Conservation (phyloP, 2,797 vertebrate genomes). For the Arrhamphus sclerolepis region DNA sequence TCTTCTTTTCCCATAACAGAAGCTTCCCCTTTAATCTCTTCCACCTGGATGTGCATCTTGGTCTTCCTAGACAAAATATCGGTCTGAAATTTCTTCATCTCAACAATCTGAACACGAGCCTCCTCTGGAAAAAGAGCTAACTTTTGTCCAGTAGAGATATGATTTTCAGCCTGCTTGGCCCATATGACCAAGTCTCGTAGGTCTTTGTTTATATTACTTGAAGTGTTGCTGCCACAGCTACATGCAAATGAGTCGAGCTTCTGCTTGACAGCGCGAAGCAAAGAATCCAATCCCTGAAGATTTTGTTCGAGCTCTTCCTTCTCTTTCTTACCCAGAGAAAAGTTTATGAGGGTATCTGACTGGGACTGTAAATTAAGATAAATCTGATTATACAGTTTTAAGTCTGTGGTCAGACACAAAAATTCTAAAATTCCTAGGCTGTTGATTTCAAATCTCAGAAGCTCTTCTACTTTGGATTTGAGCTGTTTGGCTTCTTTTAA, state of each 20-base stretch:
- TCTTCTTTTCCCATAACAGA: constrained; percentile 65
- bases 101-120: constrained; percentile 82
- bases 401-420: constrained; percentile 72
- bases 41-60: constrained; percentile 70
- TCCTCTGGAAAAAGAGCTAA: constrained; percentile 85
- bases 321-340: constrained; percentile 85
- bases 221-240: constrained; percentile 32
- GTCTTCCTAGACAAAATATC: constrained; percentile 77
- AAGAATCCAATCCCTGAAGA: constrained; percentile 77
- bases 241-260: constrained; percentile 46
- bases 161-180: constrained; percentile 80
- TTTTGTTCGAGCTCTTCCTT: constrained; percentile 73
- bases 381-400: constrained; percentile 77
- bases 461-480: constrained; percentile 71
- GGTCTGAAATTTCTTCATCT: constrained; percentile 78
- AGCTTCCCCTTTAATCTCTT: constrained; percentile 67
- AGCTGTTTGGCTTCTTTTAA: constrained; percentile 73
- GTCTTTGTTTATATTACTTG: constrained; percentile 69
- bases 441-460: constrained; percentile 53
- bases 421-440: constrained; percentile 47
- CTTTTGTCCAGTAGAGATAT: constrained; percentile 66
- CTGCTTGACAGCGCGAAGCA: constrained; percentile 72
- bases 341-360: constrained; percentile 80
- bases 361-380: constrained; percentile 78
- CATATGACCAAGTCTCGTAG: constrained; percentile 82